phyloP scores from a whole-genome alignment of 1,140 invertebrate genomes.

The Brachionus angularis region DNA sequence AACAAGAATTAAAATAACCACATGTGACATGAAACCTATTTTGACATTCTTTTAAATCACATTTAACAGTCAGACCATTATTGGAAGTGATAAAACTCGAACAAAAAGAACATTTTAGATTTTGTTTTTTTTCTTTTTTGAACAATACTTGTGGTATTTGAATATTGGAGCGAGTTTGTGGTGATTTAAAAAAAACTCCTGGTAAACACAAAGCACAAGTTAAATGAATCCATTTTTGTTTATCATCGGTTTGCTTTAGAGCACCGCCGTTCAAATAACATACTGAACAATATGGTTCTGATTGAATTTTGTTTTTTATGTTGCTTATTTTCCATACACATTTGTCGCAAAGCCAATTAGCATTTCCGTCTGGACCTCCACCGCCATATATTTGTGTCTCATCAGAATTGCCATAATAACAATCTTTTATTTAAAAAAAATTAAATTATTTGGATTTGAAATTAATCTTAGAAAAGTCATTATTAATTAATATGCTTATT shows the following conservation, averaged over 20 bases:
- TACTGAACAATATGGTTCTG: slow-evolving; percentile 56
- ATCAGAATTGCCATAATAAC: slow-evolving; percentile 23
- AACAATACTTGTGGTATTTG: neutral
- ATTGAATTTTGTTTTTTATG: slow-evolving; percentile 45
- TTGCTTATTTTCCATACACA: slow-evolving; percentile 52
- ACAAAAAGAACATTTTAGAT: slow-evolving; percentile 48
- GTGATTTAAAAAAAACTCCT: slow-evolving; percentile 52
- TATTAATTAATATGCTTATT: too few species aligned
- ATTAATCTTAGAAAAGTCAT: neutral
- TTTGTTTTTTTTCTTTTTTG: neutral
- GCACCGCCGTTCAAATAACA: slow-evolving; percentile 65
- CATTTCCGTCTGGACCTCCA: slow-evolving; percentile 46
- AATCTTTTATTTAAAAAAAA: too few species aligned
- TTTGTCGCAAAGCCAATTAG: slow-evolving; percentile 61
- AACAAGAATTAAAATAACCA: slow-evolving; percentile 53
- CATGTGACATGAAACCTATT: slow-evolving; percentile 61
- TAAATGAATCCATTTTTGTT: slow-evolving; percentile 61
- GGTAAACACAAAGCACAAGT: slow-evolving; percentile 61
- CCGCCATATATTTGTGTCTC: neutral
- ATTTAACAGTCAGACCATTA: slow-evolving; percentile 57
- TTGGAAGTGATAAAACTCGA: slow-evolving; percentile 48
- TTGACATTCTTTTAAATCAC: slow-evolving; percentile 57
- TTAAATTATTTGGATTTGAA: neutral
- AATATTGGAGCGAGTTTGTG: neutral
- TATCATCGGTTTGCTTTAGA: slow-evolving; percentile 62